Evolutionary conservation across 1,140 invertebrate genomes (phyloP).

Genomic region (Lethrus apterus): DNA sequence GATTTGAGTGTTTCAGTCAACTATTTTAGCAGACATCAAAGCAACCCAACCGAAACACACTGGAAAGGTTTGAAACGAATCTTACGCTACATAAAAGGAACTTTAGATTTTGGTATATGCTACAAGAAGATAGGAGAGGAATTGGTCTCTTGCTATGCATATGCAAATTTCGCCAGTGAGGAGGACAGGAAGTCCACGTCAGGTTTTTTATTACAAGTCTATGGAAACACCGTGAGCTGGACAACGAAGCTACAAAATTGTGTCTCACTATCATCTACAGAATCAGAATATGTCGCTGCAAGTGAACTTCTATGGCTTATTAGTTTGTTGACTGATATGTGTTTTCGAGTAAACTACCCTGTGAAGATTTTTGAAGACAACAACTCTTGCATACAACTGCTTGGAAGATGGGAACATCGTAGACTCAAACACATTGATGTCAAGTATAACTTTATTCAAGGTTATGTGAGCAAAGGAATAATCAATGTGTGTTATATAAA

Average conservation of each 20-base stretch:
- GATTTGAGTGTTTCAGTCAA: constrained; percentile 40
- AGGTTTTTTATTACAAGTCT: constrained; percentile 4
- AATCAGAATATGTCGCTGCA: constrained; percentile 15
- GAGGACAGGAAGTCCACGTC: neutral
- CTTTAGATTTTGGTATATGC: constrained; percentile 24
- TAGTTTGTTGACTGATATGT: constrained; percentile 25
- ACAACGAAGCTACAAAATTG: neutral
- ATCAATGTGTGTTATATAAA: too few relatives aligned
- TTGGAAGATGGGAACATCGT: constrained; percentile 29
- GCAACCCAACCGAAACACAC: constrained; percentile 23
- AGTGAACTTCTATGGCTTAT: constrained; percentile 24
- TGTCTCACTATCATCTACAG: constrained; percentile 1
- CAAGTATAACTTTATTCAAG: constrained; percentile 23
- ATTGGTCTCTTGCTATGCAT: neutral
- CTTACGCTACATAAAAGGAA: constrained; percentile 39
- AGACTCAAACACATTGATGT: constrained; percentile 28
- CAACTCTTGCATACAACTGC: constrained; percentile 32
- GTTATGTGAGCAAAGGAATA: neutral
- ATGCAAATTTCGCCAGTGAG: constrained; percentile 5
- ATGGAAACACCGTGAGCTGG: neutral
- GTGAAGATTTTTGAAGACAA: constrained; percentile 27
- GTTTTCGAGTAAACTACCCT: constrained; percentile 5
- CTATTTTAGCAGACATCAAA: constrained; percentile 29
- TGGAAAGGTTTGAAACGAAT: constrained; percentile 38
- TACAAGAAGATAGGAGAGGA: constrained; percentile 10